phyloP scores from a whole-genome alignment of 1,140 invertebrate genomes.

The Drosophila tristis region DNA sequence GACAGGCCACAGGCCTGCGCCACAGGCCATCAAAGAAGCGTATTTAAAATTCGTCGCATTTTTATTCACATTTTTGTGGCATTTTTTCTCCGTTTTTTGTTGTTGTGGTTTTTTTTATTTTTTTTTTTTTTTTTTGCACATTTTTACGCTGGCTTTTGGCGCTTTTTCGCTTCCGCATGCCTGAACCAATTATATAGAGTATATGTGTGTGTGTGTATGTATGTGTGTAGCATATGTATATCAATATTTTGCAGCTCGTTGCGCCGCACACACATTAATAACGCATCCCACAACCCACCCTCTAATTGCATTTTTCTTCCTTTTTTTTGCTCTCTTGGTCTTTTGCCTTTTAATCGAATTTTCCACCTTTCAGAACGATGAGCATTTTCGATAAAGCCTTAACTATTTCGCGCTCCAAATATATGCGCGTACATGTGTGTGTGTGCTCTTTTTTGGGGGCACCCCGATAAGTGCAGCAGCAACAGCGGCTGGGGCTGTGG shows the following conservation, averaged over 20 bases:
- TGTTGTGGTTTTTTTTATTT: not conserved
- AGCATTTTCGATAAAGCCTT: constrained; percentile 81
- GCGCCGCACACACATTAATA: constrained; percentile 71
- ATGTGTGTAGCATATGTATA: constrained; percentile 42
- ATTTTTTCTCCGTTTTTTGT: not conserved
- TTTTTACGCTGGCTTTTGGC: constrained; percentile 71
- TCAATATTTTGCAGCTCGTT: constrained; percentile 55
- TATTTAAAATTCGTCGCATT: not conserved
- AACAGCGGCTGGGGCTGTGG: not conserved
- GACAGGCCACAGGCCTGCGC: too few species aligned
- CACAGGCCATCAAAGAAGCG: too few species aligned
- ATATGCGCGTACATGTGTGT: not conserved
- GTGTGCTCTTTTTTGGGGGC: constrained; percentile 45
- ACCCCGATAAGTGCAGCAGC: constrained; percentile 47
- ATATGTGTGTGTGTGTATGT: constrained; percentile 10
- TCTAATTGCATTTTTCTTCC: constrained; percentile 78
- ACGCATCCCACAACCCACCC: constrained; percentile 84
- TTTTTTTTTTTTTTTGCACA: constrained; percentile 47
- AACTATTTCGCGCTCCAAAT: constrained; percentile 27
- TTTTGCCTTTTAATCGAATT: constrained; percentile 71
- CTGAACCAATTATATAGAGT: constrained; percentile 29
- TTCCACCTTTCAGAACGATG: constrained; percentile 65
- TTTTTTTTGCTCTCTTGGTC: constrained; percentile 35
- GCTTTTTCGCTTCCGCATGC: constrained; percentile 77
- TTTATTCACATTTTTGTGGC: too few species aligned